Conservation (phyloP, 2,888 invertebrate species). For the Drosophila rellima region DNA sequence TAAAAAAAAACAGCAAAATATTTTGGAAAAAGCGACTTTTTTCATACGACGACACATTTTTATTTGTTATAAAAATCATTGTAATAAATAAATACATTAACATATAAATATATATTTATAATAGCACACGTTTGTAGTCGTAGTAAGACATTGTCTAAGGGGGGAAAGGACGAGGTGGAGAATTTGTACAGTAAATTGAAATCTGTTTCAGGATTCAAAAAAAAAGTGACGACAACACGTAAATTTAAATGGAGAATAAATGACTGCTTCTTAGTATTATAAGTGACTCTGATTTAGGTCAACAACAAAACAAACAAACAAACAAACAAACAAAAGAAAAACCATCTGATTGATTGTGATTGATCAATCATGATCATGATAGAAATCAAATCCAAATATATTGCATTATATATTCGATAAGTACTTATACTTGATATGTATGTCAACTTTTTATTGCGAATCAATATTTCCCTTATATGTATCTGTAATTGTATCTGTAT, state of each 20-base stretch:
- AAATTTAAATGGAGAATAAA: slow-evolving; percentile 85
- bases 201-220: slow-evolving; percentile 80
- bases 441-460: slow-evolving; percentile 61
- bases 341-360: slow-evolving; percentile 14
- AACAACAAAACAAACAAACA: slow-evolving; percentile 42
- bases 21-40: slow-evolving; percentile 26
- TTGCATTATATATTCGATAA: slow-evolving; percentile 68
- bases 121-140: slow-evolving; percentile 64
- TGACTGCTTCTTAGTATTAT: slow-evolving; percentile 85
- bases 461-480: slow-evolving; percentile 22
- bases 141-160: slow-evolving; percentile 39
- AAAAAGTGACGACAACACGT: slow-evolving; percentile 75
- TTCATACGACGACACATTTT: slow-evolving; percentile 37
- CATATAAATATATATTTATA: slow-evolving; percentile 57
- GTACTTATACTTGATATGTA: slow-evolving; percentile 46
- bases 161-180: slow-evolving; percentile 1
- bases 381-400: slow-evolving; percentile 77
- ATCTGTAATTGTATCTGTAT: slow-evolving; percentile 22
- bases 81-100: slow-evolving; percentile 58
- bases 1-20: slow-evolving; percentile 16
- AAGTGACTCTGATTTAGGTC: slow-evolving; percentile 77
- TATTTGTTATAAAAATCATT: slow-evolving; percentile 40
- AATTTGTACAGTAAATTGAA: slow-evolving; percentile 80
- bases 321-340: slow-evolving; percentile 1
- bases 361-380: slow-evolving; percentile 62